Conservation (phyloP, 2,797 vertebrate species). For the Phrynocephalus vlangalii region DNA sequence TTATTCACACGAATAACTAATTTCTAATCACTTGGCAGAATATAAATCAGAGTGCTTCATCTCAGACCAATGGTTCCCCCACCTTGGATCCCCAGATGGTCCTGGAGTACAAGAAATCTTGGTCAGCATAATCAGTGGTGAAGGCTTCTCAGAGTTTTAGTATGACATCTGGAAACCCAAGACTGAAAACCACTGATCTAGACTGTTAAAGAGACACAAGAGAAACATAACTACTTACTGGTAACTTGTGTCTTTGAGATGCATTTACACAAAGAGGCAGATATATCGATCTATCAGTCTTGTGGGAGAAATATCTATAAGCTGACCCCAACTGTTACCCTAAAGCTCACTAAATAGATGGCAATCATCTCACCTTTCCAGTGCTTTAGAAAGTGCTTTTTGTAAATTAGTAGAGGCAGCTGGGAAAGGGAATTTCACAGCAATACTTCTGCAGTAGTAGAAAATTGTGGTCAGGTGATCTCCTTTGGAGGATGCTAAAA, state of each 20-base stretch:
- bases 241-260: background rate
- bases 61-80: background rate
- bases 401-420: constrained; percentile 98
- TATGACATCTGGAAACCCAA: no score
- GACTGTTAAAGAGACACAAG: background rate
- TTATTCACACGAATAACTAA: background rate
- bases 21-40: background rate
- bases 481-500: constrained; percentile 98
- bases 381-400: constrained; percentile 98
- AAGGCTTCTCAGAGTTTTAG: no score
- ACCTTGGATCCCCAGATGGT: no score
- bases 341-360: constrained; percentile 15
- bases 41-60: background rate
- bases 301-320: background rate
- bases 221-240: background rate
- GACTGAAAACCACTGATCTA: background rate
- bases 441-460: constrained; percentile 99
- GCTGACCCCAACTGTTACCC: background rate
- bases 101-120: no score
- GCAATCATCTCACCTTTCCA: constrained; percentile 89
- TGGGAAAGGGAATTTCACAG: constrained; percentile 99
- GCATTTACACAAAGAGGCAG: background rate
- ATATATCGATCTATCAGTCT: background rate
- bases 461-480: constrained; percentile 99
- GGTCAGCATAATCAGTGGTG: no score